A percentile compares a stretch with the other conserved stretches of the same genome.
phyloP scores from a whole-genome alignment of 2,797 vertebrate genomes.

The Chrysocyon brachyurus region DNA sequence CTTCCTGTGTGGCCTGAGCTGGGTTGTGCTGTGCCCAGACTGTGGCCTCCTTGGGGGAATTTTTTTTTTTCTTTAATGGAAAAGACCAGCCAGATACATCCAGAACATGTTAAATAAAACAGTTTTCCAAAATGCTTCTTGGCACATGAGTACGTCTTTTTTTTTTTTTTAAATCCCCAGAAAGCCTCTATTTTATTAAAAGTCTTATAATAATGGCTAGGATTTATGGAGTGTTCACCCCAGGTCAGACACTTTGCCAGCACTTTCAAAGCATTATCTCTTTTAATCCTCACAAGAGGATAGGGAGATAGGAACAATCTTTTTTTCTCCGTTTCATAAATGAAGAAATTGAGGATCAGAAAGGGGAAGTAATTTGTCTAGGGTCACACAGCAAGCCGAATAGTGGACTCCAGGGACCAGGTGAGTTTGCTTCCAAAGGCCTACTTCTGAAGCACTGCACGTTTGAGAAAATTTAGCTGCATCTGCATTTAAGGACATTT shows the following conservation, averaged over 20 bases:
- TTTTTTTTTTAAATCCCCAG: not conserved
- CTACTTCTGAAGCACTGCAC: accelerated
- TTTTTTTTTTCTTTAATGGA: not conserved
- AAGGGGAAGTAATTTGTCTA: not conserved
- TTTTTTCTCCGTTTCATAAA: not conserved
- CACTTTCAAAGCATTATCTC: not conserved
- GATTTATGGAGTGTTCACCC: not conserved
- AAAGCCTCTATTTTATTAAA: constrained; percentile 38
- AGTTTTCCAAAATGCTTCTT: constrained; percentile 10
- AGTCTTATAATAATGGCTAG: not conserved
- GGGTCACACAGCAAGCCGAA: not conserved
- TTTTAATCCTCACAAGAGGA: not conserved
- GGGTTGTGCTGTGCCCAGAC: not conserved
- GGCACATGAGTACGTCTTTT: not conserved
- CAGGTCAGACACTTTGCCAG: not conserved
- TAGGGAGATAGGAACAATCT: not conserved
- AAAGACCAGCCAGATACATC: constrained; percentile 10
- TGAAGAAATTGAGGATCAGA: not conserved
- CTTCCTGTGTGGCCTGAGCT: constrained; percentile 62
- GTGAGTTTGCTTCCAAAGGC: not conserved
- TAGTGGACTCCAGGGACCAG: not conserved
- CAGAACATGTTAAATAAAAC: constrained; percentile 26
- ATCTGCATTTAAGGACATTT: not conserved
- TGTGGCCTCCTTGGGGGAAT: not conserved
- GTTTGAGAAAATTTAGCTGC: not conserved